phyloP scores from a whole-genome alignment of 2,888 invertebrate species.

The Liopterus haemorrhoidalis region DNA sequence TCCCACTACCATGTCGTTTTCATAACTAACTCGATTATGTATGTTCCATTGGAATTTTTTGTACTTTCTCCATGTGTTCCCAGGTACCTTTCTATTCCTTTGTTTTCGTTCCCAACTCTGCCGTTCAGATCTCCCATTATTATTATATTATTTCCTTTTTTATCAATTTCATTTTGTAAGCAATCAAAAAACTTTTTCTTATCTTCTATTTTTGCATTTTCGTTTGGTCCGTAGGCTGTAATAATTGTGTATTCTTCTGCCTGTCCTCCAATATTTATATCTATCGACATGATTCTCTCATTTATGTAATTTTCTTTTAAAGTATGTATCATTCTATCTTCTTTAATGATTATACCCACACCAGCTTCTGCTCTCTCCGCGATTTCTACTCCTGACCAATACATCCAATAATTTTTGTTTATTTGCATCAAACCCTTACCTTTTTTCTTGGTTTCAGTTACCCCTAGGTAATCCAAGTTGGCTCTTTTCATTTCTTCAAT shows the following conservation, averaged over 20 bases:
- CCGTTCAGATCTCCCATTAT: background rate
- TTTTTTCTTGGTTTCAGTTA: conserved; percentile 1
- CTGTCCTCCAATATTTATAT: background rate
- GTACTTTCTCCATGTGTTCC: background rate
- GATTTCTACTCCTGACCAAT: background rate
- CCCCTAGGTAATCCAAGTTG: background rate
- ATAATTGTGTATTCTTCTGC: background rate
- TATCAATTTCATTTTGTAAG: background rate
- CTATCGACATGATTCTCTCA: conserved; percentile 1
- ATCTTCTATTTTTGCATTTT: background rate
- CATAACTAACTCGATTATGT: no score
- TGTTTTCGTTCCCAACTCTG: conserved; percentile 1
- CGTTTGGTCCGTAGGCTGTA: background rate
- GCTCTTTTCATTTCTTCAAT: conserved; percentile 2
- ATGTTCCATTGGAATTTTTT: no score
- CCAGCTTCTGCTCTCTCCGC: conserved; percentile 4
- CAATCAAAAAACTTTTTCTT: background rate
- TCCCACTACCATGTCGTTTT: no score
- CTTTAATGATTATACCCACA: background rate
- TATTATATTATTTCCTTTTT: background rate
- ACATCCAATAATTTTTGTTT: background rate
- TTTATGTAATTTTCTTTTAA: background rate
- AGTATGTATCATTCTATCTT: background rate
- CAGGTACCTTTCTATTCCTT: background rate
- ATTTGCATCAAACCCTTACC: background rate